Conservation (phyloP, 2,888 invertebrate species). For the Metellina segmentata region DNA sequence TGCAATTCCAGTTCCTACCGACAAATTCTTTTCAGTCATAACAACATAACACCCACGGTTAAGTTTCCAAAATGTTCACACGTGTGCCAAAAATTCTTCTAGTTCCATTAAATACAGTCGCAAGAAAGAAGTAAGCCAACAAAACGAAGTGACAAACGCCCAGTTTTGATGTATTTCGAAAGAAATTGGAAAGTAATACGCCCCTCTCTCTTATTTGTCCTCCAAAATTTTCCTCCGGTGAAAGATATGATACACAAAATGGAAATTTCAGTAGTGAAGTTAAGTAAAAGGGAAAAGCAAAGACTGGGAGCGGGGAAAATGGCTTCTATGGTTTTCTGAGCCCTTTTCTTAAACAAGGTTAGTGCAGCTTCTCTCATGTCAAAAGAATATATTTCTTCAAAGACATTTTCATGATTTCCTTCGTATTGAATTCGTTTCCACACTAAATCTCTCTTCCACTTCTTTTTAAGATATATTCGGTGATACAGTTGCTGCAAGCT, state of each 20-base stretch:
- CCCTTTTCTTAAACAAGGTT: slow-evolving; percentile 59
- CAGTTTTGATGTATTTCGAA: slow-evolving; percentile 17
- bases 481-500: background rate
- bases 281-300: slow-evolving; percentile 36
- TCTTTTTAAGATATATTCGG: background rate
- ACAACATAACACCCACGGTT: background rate
- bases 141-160: background rate
- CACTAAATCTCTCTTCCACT: slow-evolving; percentile 12
- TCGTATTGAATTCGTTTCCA: slow-evolving; percentile 58
- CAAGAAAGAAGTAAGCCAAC: background rate
- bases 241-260: slow-evolving; percentile 36
- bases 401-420: slow-evolving; percentile 41
- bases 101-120: background rate
- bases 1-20: background rate
- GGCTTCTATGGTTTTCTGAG: slow-evolving; percentile 45
- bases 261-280: slow-evolving; percentile 50
- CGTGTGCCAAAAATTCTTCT: background rate
- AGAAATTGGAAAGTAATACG: slow-evolving; percentile 59
- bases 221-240: slow-evolving; percentile 10
- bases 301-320: slow-evolving; percentile 21
- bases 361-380: slow-evolving; percentile 46
- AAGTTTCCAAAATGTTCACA: background rate
- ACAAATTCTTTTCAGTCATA: background rate
- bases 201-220: slow-evolving; percentile 33
- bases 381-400: slow-evolving; percentile 59